Base-by-base conservation (phyloP, 2,888 invertebrate genomes). In the Scelioninae gen. 1 region DNA sequence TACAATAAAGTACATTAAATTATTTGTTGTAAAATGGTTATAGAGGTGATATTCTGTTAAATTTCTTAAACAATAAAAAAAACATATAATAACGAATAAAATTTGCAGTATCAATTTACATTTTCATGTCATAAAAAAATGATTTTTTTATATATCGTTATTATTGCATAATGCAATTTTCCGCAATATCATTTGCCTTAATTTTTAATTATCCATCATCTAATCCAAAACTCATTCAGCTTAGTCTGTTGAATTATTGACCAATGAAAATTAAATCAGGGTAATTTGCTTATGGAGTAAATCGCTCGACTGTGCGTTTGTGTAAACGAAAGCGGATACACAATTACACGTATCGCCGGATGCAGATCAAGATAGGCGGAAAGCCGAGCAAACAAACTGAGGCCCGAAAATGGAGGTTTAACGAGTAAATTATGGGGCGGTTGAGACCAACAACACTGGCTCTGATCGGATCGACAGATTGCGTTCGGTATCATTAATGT, bases 371-470 rank as follows among this genome's bases (percentile, higher is more conserved):
- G 89, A 90, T 89, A 88, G 80, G 83, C 76, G 56, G 56, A 78
- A 81, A 66, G 79, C 82, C 83, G 85, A 80, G 88, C 87, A 88
- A 90, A 90, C 87, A 88, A 88, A 86, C 86, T 71, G 65, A 83
- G 81, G 77, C 76, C 69, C 81, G 65, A 71, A 75, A 68, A 51
- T 56, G 77, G 45, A 65, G 66, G 34, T 38, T 68, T 91, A 91
- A 92, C 91, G 90, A 92, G 91, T 89, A 91, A 91, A 92, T 92
- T 91, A 91, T 89, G 88, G 91, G 89, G 90, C 87, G 88, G 89
- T 32, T 8, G n/a, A n/a, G n/a, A 7, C 65, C 66, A 49, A 58
- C 86, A 87, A 88, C 86, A 87, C 43, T 85, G 87, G 60, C 86
- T 86, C 84, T 83, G 91, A 91, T 91, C 89, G 90, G 88, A 79